Conservation (phyloP, 2,797 vertebrate species). For the Artibeus lituratus region DNA sequence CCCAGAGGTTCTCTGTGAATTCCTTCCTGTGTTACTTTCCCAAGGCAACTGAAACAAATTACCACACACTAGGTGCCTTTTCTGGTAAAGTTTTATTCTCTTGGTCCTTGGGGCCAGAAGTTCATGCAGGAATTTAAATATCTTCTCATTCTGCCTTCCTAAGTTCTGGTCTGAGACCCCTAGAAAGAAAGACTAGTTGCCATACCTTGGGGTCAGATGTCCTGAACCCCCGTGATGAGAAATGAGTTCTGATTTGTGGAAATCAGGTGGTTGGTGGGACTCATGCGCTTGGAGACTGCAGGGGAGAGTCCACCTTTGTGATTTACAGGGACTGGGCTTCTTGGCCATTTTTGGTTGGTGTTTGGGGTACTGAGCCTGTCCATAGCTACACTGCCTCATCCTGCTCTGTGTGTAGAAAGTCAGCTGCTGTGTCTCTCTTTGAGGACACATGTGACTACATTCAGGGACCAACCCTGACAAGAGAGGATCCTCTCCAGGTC, state of each 20-base stretch:
- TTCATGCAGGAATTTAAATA: too few relatives aligned
- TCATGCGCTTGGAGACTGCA: fast-evolving
- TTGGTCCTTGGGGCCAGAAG: background rate
- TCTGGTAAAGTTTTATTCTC: too few relatives aligned
- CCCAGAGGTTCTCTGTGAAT: too few relatives aligned
- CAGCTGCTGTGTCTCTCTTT: too few relatives aligned
- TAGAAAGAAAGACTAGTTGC: background rate
- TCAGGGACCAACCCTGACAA: background rate
- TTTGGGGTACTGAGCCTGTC: background rate
- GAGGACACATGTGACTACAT: background rate
- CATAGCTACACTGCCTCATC: background rate
- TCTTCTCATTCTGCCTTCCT: too few relatives aligned
- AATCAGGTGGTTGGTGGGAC: background rate
- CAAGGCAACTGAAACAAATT: too few relatives aligned
- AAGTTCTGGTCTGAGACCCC: fast-evolving
- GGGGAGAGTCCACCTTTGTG: background rate
- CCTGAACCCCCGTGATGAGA: background rate
- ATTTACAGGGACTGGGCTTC: background rate
- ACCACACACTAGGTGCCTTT: too few relatives aligned
- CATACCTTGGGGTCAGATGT: background rate
- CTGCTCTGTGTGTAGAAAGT: background rate
- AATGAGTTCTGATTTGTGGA: background rate
- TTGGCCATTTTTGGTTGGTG: background rate
- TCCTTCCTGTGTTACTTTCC: too few relatives aligned
- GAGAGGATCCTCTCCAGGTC: fast-evolving